A percentile compares a stretch with the other conserved stretches of the same genome.
phyloP scores from a whole-genome alignment of 2,888 invertebrate species.

The Habroteleia sp. region DNA sequence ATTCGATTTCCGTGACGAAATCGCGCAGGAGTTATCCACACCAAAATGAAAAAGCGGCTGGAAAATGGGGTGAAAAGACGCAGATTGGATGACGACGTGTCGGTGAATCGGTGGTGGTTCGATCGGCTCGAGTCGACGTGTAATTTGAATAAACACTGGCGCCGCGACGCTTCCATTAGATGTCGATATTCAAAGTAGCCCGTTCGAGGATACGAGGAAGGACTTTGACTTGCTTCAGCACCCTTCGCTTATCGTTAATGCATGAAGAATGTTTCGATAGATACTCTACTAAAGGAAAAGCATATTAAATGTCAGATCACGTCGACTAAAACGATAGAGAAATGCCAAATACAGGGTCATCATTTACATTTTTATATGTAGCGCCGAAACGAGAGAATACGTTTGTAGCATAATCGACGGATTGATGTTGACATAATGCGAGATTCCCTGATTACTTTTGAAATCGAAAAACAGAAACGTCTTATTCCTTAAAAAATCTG shows the following conservation, averaged over 20 bases:
- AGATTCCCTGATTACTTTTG: slow-evolving; percentile 41
- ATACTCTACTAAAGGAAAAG: slow-evolving; percentile 57
- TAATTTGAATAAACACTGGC: slow-evolving; percentile 74
- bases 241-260: slow-evolving; percentile 61
- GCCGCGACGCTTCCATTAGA: slow-evolving; percentile 71
- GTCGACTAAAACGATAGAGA: slow-evolving; percentile 56
- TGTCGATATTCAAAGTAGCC: slow-evolving; percentile 73
- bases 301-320: slow-evolving; percentile 60
- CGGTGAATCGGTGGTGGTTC: slow-evolving; percentile 16
- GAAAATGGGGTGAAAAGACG: slow-evolving; percentile 12
- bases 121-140: slow-evolving; percentile 35
- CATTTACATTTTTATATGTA: slow-evolving; percentile 62
- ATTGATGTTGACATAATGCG: slow-evolving; percentile 52
- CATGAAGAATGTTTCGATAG: slow-evolving; percentile 62
- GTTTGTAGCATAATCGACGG: slow-evolving; percentile 49
- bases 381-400: slow-evolving; percentile 49
- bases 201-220: slow-evolving; percentile 57
- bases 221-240: slow-evolving; percentile 57
- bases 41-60: slow-evolving; percentile 13
- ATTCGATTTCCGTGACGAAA: slow-evolving; percentile 3
- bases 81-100: slow-evolving; percentile 39
- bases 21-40: neutral
- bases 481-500: slow-evolving; percentile 19
- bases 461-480: slow-evolving; percentile 29
- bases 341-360: slow-evolving; percentile 50